Conservation (phyloP, 1,140 invertebrate species). For the Aphelinus atriplicis region DNA sequence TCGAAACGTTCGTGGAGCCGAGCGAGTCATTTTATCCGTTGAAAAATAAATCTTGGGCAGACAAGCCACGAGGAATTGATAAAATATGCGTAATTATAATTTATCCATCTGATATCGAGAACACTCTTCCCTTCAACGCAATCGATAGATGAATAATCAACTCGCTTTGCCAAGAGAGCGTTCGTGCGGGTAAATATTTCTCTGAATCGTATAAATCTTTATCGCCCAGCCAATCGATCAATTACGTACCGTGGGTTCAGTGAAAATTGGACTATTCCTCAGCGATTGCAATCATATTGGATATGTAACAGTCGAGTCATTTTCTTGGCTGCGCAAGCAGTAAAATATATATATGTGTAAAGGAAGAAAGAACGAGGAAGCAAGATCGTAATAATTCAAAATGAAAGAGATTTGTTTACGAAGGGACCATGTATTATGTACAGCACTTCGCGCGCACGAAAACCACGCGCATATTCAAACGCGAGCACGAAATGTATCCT, state of each 20-base stretch:
- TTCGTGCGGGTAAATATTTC: too few relatives aligned
- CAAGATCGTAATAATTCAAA: not conserved
- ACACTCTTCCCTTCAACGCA: too few relatives aligned
- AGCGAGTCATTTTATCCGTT: too few relatives aligned
- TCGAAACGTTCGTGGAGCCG: too few relatives aligned
- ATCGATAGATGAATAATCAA: too few relatives aligned
- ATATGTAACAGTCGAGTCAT: not conserved
- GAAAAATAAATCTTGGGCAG: too few relatives aligned
- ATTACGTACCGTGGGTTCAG: not conserved
- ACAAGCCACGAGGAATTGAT: too few relatives aligned
- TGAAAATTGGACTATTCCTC: not conserved
- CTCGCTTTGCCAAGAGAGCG: too few relatives aligned
- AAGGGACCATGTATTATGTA: not conserved
- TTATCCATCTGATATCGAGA: too few relatives aligned
- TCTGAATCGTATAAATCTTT: too few relatives aligned
- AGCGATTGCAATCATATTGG: not conserved
- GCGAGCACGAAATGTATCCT: slow-evolving; percentile 1
- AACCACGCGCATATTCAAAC: not conserved
- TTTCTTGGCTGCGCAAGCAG: not conserved
- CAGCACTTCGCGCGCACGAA: not conserved
- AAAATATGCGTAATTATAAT: too few relatives aligned
- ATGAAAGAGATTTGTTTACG: not conserved
- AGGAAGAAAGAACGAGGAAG: not conserved
- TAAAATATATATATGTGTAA: not conserved
- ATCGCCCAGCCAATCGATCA: too few relatives aligned